Base-by-base conservation (phyloP, 2,888 invertebrate genomes). In the Tetragonula carbonaria region DNA sequence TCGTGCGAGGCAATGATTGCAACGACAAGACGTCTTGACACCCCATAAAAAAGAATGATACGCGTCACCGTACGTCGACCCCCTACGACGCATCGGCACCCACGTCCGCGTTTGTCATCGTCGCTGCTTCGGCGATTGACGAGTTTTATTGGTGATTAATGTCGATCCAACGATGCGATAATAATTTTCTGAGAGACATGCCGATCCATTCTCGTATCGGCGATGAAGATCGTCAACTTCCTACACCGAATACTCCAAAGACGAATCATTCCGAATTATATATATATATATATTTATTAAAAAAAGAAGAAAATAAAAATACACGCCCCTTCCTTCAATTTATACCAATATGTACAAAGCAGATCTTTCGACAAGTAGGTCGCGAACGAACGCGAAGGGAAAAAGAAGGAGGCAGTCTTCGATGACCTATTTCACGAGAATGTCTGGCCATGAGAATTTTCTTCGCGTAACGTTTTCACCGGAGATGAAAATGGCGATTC, bases 81-180 rank as follows among this genome's bases (percentile, higher is more conserved):
- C 86, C 88, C 88, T 78, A 77, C 82, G 78, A 87, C 51, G 88
- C 80, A 81, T 87, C 80, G 76, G 82, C 87, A 87, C 82, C 83
- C 86, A 86, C 88, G 78, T 72, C 66, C 73, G 63, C 77, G 86
- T 85, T 85, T 80, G 79, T 86, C 86, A 86, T 84, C 84, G 86
- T 84, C 84, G 59, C 59, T 50, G 71, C 55, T 63, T 55, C 73
- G 57, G 71, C 0, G 45, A 76, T 59, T 63, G 80, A 85, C 86
- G 74, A 74, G 78, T 82, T 86, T 85, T 78, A 78, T 82, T 18
- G 82, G 53, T 78, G 82, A 86, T 86, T 79, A 77, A 82, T 76
- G 79, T 82, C 82, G 66, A 53, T n/a, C 50, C 55, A 78, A 63
- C 75, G 73, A 67, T 62, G 77, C 80, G 78, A 80, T 84, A 78